A percentile compares a stretch with the other conserved stretches of the same genome.
Conservation (phyloP, 2,797 vertebrate genomes). For the Xenops minutus region DNA sequence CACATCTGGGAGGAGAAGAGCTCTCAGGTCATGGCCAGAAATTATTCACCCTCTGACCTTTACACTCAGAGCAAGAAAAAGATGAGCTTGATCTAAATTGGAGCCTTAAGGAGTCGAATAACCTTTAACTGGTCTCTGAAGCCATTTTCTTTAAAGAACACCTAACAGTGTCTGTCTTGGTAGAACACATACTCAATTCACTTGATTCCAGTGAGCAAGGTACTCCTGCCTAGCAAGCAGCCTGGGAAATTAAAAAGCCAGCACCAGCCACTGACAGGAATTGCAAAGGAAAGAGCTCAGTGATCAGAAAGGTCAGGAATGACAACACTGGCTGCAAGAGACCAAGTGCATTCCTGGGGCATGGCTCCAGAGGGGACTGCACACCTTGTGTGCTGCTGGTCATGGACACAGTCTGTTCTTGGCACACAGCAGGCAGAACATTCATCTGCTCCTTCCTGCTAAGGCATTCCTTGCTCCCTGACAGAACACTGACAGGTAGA, state of each 20-base stretch:
- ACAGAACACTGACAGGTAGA: rapidly evolving
- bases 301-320: not conserved
- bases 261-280: not conserved
- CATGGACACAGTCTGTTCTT: not conserved
- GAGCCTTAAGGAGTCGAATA: not conserved
- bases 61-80: not conserved
- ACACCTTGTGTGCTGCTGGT: not conserved
- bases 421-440: not conserved
- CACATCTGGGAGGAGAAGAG: not conserved
- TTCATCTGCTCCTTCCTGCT: not conserved
- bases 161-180: not conserved
- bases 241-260: not conserved
- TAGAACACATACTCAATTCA: not conserved
- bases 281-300: not conserved
- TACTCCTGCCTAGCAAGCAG: not conserved
- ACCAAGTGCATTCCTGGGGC: not conserved
- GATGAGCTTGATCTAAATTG: not conserved
- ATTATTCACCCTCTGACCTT: not conserved
- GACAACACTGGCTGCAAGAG: not conserved
- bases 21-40: not conserved
- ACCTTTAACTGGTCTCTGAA: not conserved
- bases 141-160: not conserved
- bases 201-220: not conserved
- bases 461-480: not conserved
- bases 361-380: not conserved